Base-by-base conservation (phyloP, 1,140 invertebrate species). In the Cylas formicarius region DNA sequence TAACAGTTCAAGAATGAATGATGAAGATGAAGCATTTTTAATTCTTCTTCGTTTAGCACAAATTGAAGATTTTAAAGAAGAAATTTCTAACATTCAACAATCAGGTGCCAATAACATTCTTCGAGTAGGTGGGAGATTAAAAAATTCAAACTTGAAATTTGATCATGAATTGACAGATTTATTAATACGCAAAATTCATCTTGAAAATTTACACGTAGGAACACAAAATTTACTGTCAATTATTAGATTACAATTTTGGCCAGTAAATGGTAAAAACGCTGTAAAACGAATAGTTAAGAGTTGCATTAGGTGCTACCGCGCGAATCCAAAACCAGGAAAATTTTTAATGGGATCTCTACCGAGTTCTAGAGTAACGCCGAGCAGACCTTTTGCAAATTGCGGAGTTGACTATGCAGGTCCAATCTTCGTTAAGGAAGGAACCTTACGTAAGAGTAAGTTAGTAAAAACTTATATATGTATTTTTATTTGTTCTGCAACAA, bases 331-430 rank as follows among this genome's bases (percentile, higher is more conserved):
- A 37, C 24, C 33, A 21, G 22, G 34, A 4, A 42, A 51, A 14
- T 42, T 53, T 18, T 18, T 53, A 7, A 65, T 67, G 64, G 63
- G 59, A 5, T 29, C 63, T 40, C 50, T 70, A 11, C 63, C 65
- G 2, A 1, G 13, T 3, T 20, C 32, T 10, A 29, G 65, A 43
- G 49, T 61, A 4, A 53, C 11, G 7, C 35, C 46, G 2, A 19
- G 26, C 29, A 32, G 58, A 17, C 50, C 56, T 4, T 66, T 63
- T 40, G 16, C 41, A 17, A 52, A 44, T 19, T 42, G 50, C 23
- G 63, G 62, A 6, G 28, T 64, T 8, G 63, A 67, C 40, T 61
- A 52, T 31, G 52, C 46, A 8, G 62, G 61, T 6, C 63, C 62
- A 6, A 29, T 68, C 6, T 23, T 47, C 1, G 45, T 67, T 4